Percentiles rank a stretch among this genome's conserved stretches.
Evolutionary conservation across 2,888 invertebrate species (phyloP).

Genomic region (Acronicta psi): DNA sequence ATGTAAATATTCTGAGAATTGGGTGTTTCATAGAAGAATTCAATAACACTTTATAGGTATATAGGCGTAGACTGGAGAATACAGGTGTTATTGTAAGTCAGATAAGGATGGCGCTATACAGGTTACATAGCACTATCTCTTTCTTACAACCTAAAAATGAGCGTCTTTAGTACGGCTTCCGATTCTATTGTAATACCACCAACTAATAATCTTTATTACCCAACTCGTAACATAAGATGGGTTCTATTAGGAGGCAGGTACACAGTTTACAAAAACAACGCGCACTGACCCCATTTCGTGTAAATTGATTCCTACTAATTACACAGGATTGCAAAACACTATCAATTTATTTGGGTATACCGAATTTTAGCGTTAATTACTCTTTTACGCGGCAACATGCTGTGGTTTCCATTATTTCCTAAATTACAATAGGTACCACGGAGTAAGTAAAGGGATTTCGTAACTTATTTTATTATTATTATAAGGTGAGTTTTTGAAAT

Average conservation of each 20-base stretch:
- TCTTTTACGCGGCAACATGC: slow-evolving; percentile 34
- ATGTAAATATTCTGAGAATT: no score
- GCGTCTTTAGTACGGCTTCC: no score
- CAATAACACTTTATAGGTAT: no score
- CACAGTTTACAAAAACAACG: slow-evolving; percentile 9
- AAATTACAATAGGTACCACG: slow-evolving; percentile 36
- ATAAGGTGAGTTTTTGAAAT: no score
- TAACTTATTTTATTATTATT: background rate
- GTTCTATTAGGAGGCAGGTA: slow-evolving; percentile 3
- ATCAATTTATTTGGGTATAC: slow-evolving; percentile 40
- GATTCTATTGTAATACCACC: no score
- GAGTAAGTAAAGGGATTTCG: slow-evolving; percentile 29
- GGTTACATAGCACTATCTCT: no score
- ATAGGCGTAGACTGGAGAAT: no score
- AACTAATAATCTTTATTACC: background rate
- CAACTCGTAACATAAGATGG: slow-evolving; percentile 9
- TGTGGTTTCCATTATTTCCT: slow-evolving; percentile 34
- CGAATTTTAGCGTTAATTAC: slow-evolving; percentile 49
- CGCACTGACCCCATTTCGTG: slow-evolving; percentile 27
- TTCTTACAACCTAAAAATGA: no score
- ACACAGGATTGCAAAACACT: slow-evolving; percentile 36
- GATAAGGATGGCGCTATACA: no score
- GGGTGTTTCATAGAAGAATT: no score
- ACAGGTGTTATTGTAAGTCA: no score
- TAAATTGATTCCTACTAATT: slow-evolving; percentile 48